phyloP scores from a whole-genome alignment of 2,797 vertebrate species.

The Tragopan temminckii region DNA sequence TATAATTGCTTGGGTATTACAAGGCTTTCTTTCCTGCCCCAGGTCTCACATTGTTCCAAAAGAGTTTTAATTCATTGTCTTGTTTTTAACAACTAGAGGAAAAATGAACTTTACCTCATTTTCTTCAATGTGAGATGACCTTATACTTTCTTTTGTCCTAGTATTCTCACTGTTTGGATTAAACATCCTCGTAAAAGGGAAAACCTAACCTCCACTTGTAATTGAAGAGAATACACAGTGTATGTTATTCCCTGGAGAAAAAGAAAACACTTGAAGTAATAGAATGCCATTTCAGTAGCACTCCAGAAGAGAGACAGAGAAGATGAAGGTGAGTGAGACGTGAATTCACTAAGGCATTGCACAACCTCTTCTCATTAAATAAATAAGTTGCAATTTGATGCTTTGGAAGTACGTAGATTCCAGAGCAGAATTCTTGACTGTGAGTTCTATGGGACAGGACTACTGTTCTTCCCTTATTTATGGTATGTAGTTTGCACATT shows the following conservation, averaged over 20 bases:
- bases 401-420: neutral
- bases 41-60: neutral
- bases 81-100: neutral
- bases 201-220: neutral
- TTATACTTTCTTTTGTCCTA: neutral
- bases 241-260: neutral
- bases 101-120: neutral
- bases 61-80: neutral
- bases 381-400: neutral
- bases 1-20: neutral
- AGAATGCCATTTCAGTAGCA: neutral
- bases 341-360: neutral
- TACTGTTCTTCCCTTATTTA: neutral
- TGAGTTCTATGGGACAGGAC: neutral
- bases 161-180: neutral
- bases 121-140: neutral
- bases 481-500: neutral
- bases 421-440: neutral
- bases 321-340: neutral
- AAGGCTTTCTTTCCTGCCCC: neutral
- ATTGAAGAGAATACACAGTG: neutral
- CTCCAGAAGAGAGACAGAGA: neutral
- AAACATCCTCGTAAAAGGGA: neutral
- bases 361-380: neutral
- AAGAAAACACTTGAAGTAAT: neutral